A percentile compares a stretch with the other conserved stretches of the same genome.
phyloP scores from a whole-genome alignment of 2,113 vertebrate genomes.

The Anser brachyrhynchus region DNA sequence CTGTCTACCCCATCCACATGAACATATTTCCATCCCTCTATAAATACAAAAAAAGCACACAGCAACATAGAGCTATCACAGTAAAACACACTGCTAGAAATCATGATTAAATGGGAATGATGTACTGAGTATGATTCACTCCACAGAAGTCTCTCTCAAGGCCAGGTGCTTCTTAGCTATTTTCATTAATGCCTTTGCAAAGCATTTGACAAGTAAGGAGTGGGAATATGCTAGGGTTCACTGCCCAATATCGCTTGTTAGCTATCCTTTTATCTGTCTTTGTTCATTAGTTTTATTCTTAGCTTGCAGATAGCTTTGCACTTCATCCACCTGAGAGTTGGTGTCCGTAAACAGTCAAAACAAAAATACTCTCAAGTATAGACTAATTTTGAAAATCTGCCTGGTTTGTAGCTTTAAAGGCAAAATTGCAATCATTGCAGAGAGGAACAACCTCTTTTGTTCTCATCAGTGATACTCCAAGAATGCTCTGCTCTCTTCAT shows the following conservation, averaged over 20 bases:
- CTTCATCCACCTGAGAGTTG: background rate
- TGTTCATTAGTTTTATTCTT: background rate
- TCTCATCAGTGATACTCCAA: background rate
- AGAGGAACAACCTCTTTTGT: background rate
- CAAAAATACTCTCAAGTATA: background rate
- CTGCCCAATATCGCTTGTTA: background rate
- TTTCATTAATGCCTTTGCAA: background rate
- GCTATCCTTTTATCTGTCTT: background rate
- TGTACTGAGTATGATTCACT: fast-evolving
- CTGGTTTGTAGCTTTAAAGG: background rate
- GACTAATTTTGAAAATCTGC: background rate
- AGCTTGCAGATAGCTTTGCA: background rate
- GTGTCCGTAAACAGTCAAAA: background rate
- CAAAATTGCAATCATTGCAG: background rate
- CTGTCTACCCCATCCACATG: background rate
- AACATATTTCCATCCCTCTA: background rate
- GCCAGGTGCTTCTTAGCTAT: background rate
- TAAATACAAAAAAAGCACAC: background rate
- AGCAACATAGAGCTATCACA: background rate
- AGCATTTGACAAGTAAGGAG: background rate
- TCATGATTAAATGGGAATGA: background rate
- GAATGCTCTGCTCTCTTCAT: background rate
- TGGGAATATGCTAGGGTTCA: background rate
- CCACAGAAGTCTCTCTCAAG: background rate
- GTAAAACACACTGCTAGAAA: background rate